phyloP scores from a whole-genome alignment of 2,797 vertebrate species.

The Zalophus californianus region DNA sequence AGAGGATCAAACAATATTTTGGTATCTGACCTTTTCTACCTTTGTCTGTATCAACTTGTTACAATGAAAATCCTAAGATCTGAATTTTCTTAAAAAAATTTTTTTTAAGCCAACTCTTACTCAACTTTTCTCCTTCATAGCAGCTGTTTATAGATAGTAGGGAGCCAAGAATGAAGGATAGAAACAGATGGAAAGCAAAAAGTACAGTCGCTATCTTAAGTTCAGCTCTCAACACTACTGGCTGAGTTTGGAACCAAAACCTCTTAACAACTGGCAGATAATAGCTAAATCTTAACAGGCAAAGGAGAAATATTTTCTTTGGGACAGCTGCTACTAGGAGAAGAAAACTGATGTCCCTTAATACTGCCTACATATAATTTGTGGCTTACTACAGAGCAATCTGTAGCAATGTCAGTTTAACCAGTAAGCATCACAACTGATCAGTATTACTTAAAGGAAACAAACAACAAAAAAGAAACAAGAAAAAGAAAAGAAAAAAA shows the following conservation, averaged over 20 bases:
- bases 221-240: conserved; percentile 63
- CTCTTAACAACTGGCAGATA: conserved; percentile 71
- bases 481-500: conserved; percentile 22
- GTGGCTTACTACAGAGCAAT: conserved; percentile 72
- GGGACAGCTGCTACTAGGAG: conserved; percentile 72
- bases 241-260: conserved; percentile 67
- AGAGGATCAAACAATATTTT: conserved; percentile 58
- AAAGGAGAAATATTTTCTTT: conserved; percentile 73
- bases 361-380: conserved; percentile 71
- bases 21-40: conserved; percentile 55
- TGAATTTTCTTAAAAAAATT: conserved; percentile 3
- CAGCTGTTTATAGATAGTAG: conserved; percentile 62
- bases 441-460: conserved; percentile 65
- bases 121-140: conserved; percentile 64
- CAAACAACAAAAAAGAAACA: conserved; percentile 32
- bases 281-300: conserved; percentile 66
- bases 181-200: conserved; percentile 65
- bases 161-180: conserved; percentile 64
- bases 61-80: conserved; percentile 60
- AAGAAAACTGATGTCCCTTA: conserved; percentile 68
- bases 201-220: conserved; percentile 60
- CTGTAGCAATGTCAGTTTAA: conserved; percentile 59
- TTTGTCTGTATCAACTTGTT: conserved; percentile 63
- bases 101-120: conserved; percentile 61
- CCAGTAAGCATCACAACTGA: conserved; percentile 67